Evolutionary conservation across 2,113 vertebrate species (phyloP), one percentile per base, ranked within the genome.

Genomic region (Pampusana beccarii): DNA sequence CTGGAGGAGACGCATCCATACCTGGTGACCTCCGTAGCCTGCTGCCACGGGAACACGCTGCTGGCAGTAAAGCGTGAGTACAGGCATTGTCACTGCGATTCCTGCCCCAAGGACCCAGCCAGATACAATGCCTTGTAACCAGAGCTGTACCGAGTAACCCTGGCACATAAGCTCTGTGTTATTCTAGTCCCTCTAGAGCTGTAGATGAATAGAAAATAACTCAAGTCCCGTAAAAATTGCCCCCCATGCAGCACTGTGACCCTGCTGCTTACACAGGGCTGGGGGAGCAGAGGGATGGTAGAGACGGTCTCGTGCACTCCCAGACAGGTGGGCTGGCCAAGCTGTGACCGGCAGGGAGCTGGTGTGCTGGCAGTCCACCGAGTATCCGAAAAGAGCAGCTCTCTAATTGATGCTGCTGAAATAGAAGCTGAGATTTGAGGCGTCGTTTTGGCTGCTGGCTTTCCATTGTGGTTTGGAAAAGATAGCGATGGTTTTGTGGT

Each of bases 41-140:
- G 99, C 98, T 99, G 99, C 98, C 99, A 99, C 96, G 99, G 99
- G 97, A 99, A 99, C 98, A 99, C 99, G 6, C 98, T 99, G 80
- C 98, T 99, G 97, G 99, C 99, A 86, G 97, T 99, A 65, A 99
- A 99, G 97, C 97, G 99, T 99, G 98, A 99, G 99, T 98, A 97
- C 46, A 65, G 20, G 69, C 72, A 74, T 94, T 82, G 16, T 88
- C n/a, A 19, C 60, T 33, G 34, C 51, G 83, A 74, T 58, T 93
- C 10, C 72, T 90, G 38, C 79, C 34, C 1, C 19, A n/a, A 91
- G 54, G 17, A 67, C 40, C 36, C 57, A 77, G 81, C 64, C 82
- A 66, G 81, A 46, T 84, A 66, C 69, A 16, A 26, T 16, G 36
- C 73, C 71, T 82, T 36, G 74, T 86, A 88, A 86, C 78, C 4